Conservation (phyloP, 1,140 invertebrate species). For the Daktulosphaira vitifoliae region DNA sequence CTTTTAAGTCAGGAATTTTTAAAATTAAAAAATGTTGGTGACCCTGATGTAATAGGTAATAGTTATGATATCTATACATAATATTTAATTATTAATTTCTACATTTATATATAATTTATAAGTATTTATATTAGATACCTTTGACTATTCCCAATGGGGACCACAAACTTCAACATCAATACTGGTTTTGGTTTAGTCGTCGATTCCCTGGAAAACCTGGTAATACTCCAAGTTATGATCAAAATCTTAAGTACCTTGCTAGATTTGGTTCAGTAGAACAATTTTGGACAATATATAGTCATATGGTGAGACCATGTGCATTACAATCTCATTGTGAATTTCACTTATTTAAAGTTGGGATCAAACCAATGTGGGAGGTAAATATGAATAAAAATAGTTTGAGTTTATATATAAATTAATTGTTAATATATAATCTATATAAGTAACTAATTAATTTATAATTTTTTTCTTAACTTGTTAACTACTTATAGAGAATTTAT, state of each 20-base stretch:
- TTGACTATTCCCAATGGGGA: constrained; percentile 64
- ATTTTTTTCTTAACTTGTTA: background rate
- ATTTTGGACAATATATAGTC: constrained; percentile 92
- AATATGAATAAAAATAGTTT: background rate
- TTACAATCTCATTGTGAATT: constrained; percentile 86
- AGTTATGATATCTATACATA: too few relatives aligned
- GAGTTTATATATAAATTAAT: too few relatives aligned
- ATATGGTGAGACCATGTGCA: constrained; percentile 79
- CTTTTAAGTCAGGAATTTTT: too few relatives aligned
- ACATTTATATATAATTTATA: too few relatives aligned
- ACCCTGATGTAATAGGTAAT: too few relatives aligned
- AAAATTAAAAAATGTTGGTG: too few relatives aligned
- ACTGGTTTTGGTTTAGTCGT: constrained; percentile 82
- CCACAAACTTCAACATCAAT: constrained; percentile 79
- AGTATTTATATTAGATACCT: constrained; percentile 44
- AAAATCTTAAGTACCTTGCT: constrained; percentile 66
- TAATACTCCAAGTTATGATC: constrained; percentile 58
- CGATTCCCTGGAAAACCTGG: constrained; percentile 59
- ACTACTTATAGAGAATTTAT: background rate
- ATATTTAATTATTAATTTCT: too few relatives aligned
- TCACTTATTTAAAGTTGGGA: constrained; percentile 96
- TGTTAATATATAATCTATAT: background rate
- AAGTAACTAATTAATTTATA: background rate
- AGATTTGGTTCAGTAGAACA: constrained; percentile 87
- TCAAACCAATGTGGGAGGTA: constrained; percentile 55